Conservation (phyloP, 2,797 vertebrate genomes). For the Sternarchorhynchus goeldii region DNA sequence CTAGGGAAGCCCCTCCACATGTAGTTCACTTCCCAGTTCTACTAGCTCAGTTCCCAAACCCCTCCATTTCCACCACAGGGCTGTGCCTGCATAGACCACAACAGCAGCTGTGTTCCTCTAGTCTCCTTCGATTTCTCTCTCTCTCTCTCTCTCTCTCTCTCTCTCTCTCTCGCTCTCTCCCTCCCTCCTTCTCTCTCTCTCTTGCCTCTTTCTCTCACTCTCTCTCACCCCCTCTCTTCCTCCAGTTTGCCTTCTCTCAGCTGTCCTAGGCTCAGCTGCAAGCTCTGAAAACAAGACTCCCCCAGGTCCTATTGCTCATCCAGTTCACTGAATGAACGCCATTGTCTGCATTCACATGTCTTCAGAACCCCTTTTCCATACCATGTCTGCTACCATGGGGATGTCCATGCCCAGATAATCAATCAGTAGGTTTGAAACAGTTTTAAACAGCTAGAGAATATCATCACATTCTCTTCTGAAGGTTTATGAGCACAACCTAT, state of each 20-base stretch:
- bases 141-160: constrained; percentile 24
- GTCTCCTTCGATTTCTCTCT: constrained; percentile 45
- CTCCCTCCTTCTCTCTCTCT: constrained; percentile 7
- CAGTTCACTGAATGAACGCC: constrained; percentile 67
- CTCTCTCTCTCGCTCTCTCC: neutral
- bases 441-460: too few relatives aligned
- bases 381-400: constrained; percentile 73
- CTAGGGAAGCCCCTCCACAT: constrained; percentile 72
- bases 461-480: too few relatives aligned
- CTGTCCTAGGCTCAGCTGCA: constrained; percentile 58
- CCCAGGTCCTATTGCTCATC: constrained; percentile 79
- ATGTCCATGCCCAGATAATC: constrained; percentile 58
- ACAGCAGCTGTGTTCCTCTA: constrained; percentile 72
- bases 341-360: constrained; percentile 68
- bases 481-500: too few relatives aligned
- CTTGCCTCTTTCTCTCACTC: constrained; percentile 15
- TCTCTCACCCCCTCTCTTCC: constrained; percentile 36
- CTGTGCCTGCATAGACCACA: constrained; percentile 69
- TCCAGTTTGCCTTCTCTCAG: constrained; percentile 52
- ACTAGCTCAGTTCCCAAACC: constrained; percentile 78
- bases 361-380: constrained; percentile 46
- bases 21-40: constrained; percentile 62
- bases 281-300: constrained; percentile 63
- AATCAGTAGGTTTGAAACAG: too few relatives aligned
- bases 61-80: constrained; percentile 77